Evolutionary conservation across 2,113 vertebrate genomes (phyloP).

Genomic region (Junco hyemalis): DNA sequence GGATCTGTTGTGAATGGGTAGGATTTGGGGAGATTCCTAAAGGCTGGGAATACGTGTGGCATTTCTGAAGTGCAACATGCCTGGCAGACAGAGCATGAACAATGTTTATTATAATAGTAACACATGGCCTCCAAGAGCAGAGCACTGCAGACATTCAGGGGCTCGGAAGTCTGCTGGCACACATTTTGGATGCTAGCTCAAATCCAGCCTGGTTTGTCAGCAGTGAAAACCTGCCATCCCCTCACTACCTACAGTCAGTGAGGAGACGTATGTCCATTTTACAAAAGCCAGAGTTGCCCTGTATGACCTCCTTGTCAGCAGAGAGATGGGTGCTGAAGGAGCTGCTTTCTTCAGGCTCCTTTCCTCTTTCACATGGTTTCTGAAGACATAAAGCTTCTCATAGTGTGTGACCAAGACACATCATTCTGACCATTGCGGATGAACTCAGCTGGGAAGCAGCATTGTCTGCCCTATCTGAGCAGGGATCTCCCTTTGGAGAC

Average conservation of each 20-base stretch:
- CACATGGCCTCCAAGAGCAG: background rate
- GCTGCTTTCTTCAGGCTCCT: background rate
- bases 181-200: background rate
- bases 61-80: background rate
- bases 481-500: background rate
- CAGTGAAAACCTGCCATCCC: background rate
- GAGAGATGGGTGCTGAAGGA: background rate
- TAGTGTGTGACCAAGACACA: background rate
- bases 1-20: background rate
- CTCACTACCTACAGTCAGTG: background rate
- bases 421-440: background rate
- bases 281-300: background rate
- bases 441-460: background rate
- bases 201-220: background rate
- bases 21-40: constrained; percentile 20
- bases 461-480: background rate
- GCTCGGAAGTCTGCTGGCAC: background rate
- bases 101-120: background rate
- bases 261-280: background rate
- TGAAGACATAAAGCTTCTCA: background rate
- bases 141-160: background rate
- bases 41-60: background rate
- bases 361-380: background rate
- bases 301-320: background rate
- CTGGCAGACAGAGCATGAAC: background rate